A percentile compares a stretch with the other conserved stretches of the same genome.
These are phyloP conservation scores for Lynx canadensis DNA, from an alignment of 2,113 vertebrate species.

Conservation along the genomic window DNA sequence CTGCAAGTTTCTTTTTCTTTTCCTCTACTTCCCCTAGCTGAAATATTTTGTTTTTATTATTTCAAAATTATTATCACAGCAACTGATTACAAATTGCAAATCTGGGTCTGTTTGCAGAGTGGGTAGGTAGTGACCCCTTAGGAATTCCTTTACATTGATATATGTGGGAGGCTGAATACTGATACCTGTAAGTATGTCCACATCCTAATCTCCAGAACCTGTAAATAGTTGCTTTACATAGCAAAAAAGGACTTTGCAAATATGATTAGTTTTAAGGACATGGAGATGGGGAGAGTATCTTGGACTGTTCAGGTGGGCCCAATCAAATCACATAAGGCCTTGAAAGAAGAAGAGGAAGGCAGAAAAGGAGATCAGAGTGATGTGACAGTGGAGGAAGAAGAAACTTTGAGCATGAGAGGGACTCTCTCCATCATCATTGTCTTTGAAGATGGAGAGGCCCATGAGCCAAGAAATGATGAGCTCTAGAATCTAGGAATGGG, in stretches of 20 bases:
- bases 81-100: conserved; percentile 7
- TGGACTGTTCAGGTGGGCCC: not conserved
- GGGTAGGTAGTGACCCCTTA: not conserved
- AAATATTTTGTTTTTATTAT: conserved; percentile 42
- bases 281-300: not conserved
- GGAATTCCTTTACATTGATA: not conserved
- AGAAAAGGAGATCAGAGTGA: not conserved
- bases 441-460: not conserved
- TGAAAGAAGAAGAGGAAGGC: not conserved
- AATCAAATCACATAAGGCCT: not conserved
- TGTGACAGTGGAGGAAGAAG: not conserved
- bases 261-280: not conserved
- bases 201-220: not conserved
- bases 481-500: not conserved
- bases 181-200: not conserved
- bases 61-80: not conserved
- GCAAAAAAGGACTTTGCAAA: not conserved
- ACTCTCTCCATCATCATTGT: not conserved
- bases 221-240: not conserved
- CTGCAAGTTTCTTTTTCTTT: not conserved
- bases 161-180: not conserved
- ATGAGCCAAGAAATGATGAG: not conserved
- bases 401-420: not conserved
- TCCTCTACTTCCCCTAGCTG: not conserved
- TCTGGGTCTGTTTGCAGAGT: not conserved